Evolutionary conservation across 2,888 invertebrate species (phyloP).

Genomic region (Pharmacophagus antenor): DNA sequence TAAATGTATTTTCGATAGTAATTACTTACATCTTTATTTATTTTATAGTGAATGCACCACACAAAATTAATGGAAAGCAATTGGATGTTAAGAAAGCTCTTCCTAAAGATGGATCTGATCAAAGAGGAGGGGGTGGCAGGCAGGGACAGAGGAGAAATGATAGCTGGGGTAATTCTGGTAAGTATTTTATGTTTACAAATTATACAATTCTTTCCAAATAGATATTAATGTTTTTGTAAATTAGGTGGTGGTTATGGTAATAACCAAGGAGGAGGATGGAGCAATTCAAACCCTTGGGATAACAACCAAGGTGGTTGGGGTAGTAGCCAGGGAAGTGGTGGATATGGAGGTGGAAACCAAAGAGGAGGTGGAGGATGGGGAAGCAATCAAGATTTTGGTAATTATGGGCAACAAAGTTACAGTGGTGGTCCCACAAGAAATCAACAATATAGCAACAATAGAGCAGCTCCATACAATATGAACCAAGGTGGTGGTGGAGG

Average conservation of each 20-base stretch:
- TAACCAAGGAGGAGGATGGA: conserved; percentile 72
- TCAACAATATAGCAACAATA: conserved; percentile 85
- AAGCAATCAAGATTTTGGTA: conserved; percentile 86
- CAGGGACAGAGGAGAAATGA: conserved; percentile 62
- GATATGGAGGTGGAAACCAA: conserved; percentile 34
- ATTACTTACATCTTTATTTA: neutral
- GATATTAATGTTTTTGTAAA: neutral
- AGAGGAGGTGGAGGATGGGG: conserved; percentile 65
- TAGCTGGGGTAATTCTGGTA: conserved; percentile 61
- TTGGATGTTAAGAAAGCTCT: conserved; percentile 97
- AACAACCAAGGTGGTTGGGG: conserved; percentile 55
- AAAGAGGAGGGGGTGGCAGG: conserved; percentile 74
- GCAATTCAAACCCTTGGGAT: conserved; percentile 74
- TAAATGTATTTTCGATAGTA: neutral
- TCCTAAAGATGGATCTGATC: conserved; percentile 87
- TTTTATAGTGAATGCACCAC: conserved; percentile 87
- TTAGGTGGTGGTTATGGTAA: conserved; percentile 73
- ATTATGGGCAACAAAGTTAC: conserved; percentile 90
- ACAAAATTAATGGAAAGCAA: conserved; percentile 91
- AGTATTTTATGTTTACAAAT: conserved; percentile 16
- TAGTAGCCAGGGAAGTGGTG: conserved; percentile 45
- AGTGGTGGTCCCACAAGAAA: conserved; percentile 92
- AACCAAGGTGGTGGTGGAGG: conserved; percentile 80
- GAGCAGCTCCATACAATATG: conserved; percentile 86
- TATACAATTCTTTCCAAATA: conserved; percentile 3